Evolutionary conservation across 2,113 vertebrate species (phyloP).

Genomic region (Ornithorhynchus anatinus): DNA sequence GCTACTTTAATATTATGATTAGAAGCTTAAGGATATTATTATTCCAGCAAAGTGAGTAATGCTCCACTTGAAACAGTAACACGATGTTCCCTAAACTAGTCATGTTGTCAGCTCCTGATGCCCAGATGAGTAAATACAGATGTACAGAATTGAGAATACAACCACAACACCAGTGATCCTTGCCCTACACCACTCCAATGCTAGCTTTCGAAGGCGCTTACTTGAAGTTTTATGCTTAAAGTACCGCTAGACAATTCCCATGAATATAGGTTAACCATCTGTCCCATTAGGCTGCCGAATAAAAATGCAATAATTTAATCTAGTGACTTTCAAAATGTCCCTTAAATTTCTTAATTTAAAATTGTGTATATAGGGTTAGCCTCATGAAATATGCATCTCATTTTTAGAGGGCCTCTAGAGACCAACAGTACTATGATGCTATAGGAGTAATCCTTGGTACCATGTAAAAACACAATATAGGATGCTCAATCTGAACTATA

Average conservation of each 20-base stretch:
- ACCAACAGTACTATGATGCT: neutral
- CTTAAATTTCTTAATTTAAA: conserved; percentile 13
- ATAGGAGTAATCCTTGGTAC: neutral
- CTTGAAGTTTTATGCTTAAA: conserved; percentile 16
- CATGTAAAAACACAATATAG: conserved; percentile 2
- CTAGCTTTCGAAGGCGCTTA: conserved; percentile 18
- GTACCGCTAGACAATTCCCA: conserved; percentile 22
- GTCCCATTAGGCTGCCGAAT: neutral
- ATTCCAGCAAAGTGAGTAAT: conserved; percentile 31
- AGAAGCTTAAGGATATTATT: neutral
- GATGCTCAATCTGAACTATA: neutral
- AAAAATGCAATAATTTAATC: neutral
- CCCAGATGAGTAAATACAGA: neutral
- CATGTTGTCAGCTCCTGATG: neutral
- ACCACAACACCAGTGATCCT: conserved; percentile 36
- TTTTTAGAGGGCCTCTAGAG: conserved; percentile 13
- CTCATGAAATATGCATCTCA: conserved; percentile 42
- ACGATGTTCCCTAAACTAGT: neutral
- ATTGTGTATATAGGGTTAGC: conserved; percentile 10
- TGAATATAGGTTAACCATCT: conserved; percentile 14
- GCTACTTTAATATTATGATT: neutral
- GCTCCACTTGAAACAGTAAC: conserved; percentile 24
- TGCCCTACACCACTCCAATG: conserved; percentile 30
- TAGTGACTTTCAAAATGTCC: neutral
- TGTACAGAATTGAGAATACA: neutral